Evolutionary conservation across 2,797 vertebrate species (phyloP).

Genomic region (Microchirus variegatus): DNA sequence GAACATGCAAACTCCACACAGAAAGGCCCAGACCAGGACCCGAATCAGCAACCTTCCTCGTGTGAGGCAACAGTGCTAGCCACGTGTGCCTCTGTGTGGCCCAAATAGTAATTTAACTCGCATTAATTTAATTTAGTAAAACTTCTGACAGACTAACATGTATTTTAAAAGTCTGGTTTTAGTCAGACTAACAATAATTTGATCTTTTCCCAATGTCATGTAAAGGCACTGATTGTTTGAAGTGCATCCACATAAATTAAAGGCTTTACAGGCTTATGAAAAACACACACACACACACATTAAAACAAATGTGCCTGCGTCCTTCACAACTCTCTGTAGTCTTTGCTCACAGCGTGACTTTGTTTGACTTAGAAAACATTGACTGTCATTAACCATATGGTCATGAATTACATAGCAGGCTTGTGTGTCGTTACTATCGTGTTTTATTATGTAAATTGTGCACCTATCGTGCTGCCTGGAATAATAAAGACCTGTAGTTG

Average conservation of each 20-base stretch:
- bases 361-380: slow-evolving; percentile 47
- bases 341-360: slow-evolving; percentile 46
- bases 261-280: slow-evolving; percentile 14
- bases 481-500: slow-evolving; percentile 13
- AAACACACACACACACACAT: slow-evolving; percentile 1
- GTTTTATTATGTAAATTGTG: slow-evolving; percentile 34
- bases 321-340: slow-evolving; percentile 20
- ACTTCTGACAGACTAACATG: too few relatives aligned
- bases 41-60: too few relatives aligned
- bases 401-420: slow-evolving; percentile 35
- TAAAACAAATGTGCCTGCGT: slow-evolving; percentile 10
- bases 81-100: too few relatives aligned
- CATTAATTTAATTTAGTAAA: too few relatives aligned
- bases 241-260: slow-evolving; percentile 29
- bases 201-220: too few relatives aligned
- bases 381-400: slow-evolving; percentile 50
- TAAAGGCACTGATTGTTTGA: neutral
- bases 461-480: slow-evolving; percentile 16
- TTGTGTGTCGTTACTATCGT: slow-evolving; percentile 17
- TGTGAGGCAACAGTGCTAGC: too few relatives aligned
- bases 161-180: too few relatives aligned
- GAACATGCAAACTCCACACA: too few relatives aligned
- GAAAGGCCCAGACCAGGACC: too few relatives aligned
- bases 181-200: too few relatives aligned
- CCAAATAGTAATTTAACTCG: too few relatives aligned